phyloP scores from a whole-genome alignment of 2,113 vertebrate species.

The Syrmaticus mikado region DNA sequence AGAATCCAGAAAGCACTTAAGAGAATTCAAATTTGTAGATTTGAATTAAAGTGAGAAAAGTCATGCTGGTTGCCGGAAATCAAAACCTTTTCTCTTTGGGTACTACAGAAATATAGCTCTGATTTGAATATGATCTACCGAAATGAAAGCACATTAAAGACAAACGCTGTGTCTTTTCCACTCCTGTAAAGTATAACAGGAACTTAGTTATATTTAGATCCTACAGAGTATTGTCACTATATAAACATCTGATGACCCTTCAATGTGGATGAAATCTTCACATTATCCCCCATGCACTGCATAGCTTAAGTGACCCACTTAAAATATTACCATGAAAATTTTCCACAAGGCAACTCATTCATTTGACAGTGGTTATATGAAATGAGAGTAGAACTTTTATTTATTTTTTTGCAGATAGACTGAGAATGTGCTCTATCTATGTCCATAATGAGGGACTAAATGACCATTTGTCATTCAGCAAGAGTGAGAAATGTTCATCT shows the following conservation, averaged over 20 bases:
- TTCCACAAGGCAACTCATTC: background rate
- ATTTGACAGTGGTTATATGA: background rate
- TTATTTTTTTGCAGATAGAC: background rate
- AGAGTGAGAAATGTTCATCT: background rate
- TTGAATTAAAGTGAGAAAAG: background rate
- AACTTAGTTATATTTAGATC: background rate
- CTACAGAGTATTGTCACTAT: background rate
- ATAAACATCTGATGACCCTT: background rate
- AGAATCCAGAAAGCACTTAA: background rate
- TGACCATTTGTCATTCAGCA: background rate
- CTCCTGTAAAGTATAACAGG: background rate
- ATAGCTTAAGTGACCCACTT: background rate
- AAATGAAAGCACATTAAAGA: background rate
- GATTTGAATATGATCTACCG: background rate
- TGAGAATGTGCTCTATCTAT: accelerated
- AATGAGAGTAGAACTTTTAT: accelerated
- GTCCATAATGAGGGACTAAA: background rate
- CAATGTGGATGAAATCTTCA: background rate
- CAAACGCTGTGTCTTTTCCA: background rate
- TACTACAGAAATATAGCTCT: background rate
- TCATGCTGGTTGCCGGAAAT: background rate
- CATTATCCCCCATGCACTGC: background rate
- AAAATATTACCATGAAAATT: background rate
- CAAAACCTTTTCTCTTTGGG: background rate
- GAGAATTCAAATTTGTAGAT: background rate